phyloP scores from a whole-genome alignment of 2,888 invertebrate genomes.

The Hypercompe scribonia region DNA sequence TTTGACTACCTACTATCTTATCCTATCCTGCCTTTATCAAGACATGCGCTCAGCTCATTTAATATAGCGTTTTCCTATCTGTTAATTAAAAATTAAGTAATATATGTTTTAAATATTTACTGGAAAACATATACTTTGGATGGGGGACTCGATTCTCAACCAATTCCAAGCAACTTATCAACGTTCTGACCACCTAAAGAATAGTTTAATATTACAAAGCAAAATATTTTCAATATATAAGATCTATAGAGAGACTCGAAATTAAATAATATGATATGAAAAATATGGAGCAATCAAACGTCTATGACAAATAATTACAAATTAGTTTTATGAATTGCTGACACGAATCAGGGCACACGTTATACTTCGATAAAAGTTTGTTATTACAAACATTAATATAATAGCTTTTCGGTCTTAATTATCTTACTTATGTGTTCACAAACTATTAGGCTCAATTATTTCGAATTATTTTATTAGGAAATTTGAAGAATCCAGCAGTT shows the following conservation, averaged over 20 bases:
- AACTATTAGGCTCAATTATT: background rate
- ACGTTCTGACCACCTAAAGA: background rate
- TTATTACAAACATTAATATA: background rate
- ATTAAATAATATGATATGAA: background rate
- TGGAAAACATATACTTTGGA: too few relatives aligned
- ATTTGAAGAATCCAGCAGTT: background rate
- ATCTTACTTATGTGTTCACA: background rate
- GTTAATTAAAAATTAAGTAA: too few relatives aligned
- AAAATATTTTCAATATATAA: background rate
- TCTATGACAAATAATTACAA: background rate
- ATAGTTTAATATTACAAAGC: background rate
- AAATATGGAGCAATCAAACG: background rate
- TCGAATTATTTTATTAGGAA: background rate
- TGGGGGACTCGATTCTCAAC: too few relatives aligned
- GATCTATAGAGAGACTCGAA: background rate
- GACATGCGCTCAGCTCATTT: too few relatives aligned
- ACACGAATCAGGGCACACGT: conserved; percentile 4
- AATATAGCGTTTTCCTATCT: too few relatives aligned
- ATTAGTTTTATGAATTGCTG: conserved; percentile 12
- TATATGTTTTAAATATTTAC: too few relatives aligned
- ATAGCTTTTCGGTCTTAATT: background rate
- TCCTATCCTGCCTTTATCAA: too few relatives aligned
- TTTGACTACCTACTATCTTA: too few relatives aligned
- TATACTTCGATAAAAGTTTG: conserved; percentile 3
- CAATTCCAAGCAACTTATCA: background rate